A percentile compares a stretch with the other conserved stretches of the same genome.
Evolutionary conservation across 2,113 vertebrate genomes (phyloP).

Genomic region (Eulemur rufifrons): DNA sequence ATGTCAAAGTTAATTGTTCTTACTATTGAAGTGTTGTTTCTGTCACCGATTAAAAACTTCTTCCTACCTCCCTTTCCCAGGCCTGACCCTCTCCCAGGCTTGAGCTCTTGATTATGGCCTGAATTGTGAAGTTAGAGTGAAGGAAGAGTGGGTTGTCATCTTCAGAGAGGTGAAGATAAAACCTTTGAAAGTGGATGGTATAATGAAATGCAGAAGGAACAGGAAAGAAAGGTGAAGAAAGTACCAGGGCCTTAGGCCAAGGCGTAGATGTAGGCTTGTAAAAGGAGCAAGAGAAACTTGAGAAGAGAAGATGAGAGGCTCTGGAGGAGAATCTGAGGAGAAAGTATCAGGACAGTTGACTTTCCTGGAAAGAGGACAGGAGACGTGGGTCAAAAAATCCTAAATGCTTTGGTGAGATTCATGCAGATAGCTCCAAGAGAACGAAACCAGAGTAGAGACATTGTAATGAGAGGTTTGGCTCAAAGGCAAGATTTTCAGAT

Average conservation of each 20-base stretch:
- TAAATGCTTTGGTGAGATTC: background rate
- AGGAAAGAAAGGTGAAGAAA: background rate
- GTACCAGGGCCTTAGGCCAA: background rate
- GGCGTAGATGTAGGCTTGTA: background rate
- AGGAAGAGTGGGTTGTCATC: background rate
- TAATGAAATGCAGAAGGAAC: background rate
- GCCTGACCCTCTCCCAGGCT: background rate
- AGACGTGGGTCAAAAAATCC: background rate
- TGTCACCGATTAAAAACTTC: background rate
- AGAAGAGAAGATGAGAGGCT: background rate
- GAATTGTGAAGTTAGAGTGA: background rate
- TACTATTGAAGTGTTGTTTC: background rate
- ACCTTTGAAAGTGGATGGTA: background rate
- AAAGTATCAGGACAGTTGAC: background rate
- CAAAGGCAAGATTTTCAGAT: background rate
- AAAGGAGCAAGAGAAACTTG: background rate
- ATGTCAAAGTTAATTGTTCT: background rate
- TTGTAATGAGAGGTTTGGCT: background rate
- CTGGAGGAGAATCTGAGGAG: background rate
- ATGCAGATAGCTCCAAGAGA: background rate
- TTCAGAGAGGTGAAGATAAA: background rate
- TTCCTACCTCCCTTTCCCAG: background rate
- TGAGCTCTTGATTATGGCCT: background rate
- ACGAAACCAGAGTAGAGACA: background rate
- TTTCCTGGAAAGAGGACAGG: background rate